Percentiles rank a stretch among this genome's conserved stretches.
phyloP scores from a whole-genome alignment of 1,140 invertebrate genomes.

The Temnothorax nylanderi region DNA sequence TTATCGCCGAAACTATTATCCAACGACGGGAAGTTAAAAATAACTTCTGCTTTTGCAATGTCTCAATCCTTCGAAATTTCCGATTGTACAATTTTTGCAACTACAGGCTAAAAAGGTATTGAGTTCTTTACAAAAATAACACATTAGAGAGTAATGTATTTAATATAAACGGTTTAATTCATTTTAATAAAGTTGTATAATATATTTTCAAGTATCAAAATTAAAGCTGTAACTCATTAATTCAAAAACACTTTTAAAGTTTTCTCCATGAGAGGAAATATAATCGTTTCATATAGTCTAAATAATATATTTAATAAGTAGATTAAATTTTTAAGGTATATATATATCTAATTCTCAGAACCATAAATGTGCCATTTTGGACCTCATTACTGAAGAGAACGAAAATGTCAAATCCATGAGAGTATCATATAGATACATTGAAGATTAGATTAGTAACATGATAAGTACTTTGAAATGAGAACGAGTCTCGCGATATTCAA shows the following conservation, averaged over 20 bases:
- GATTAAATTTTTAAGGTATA: background rate
- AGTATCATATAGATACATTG: slow-evolving; percentile 7
- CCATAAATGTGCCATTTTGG: background rate
- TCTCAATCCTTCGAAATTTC: slow-evolving; percentile 11
- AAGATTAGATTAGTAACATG: slow-evolving; percentile 38
- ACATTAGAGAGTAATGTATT: background rate
- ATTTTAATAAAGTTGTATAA: background rate
- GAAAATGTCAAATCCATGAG: slow-evolving; percentile 5
- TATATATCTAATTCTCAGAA: background rate
- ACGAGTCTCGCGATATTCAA: slow-evolving; percentile 43
- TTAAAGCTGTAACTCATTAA: background rate
- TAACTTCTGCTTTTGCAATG: slow-evolving; percentile 17
- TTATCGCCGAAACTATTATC: slow-evolving; percentile 46
- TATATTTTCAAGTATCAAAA: background rate
- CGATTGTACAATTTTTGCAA: background rate
- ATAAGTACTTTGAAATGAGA: slow-evolving; percentile 49
- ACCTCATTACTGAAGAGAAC: background rate
- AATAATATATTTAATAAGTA: slow-evolving; percentile 1
- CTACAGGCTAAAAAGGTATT: background rate
- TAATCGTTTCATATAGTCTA: background rate
- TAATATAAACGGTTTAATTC: background rate
- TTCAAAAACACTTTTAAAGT: background rate
- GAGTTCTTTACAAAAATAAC: background rate
- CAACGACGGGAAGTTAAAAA: slow-evolving; percentile 41
- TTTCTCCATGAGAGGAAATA: background rate